Percentiles rank a stretch among this genome's conserved stretches.
phyloP scores from a whole-genome alignment of 2,113 vertebrate genomes.

The Benitochromis conjunctus region DNA sequence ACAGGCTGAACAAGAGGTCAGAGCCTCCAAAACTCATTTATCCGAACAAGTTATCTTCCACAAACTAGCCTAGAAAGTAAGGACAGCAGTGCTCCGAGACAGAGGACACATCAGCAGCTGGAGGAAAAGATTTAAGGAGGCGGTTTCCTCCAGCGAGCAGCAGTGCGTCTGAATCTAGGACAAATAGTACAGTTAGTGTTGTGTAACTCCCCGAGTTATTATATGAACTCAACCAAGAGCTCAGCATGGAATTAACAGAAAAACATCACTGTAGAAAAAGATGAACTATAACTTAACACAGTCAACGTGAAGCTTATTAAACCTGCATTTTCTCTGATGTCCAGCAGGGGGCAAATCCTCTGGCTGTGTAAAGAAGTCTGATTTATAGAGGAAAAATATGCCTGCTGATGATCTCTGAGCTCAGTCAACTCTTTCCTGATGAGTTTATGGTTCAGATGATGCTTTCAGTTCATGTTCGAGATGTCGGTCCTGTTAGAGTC shows the following conservation, averaged over 20 bases:
- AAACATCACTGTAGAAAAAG: background rate
- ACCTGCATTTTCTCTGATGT: background rate
- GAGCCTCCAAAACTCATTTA: background rate
- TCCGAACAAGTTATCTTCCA: background rate
- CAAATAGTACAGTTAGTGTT: background rate
- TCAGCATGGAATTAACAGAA: too few relatives aligned
- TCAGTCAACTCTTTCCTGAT: background rate
- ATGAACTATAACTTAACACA: background rate
- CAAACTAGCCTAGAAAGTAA: background rate
- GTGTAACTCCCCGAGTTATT: background rate
- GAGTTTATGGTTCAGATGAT: background rate
- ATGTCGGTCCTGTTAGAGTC: too few relatives aligned
- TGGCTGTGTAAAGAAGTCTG: background rate
- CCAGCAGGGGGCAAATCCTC: background rate
- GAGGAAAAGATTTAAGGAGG: background rate
- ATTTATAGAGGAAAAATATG: background rate
- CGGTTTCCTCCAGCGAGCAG: background rate
- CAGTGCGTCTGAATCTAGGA: background rate
- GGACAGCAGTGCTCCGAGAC: background rate
- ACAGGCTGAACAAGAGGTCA: background rate
- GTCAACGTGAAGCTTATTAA: background rate
- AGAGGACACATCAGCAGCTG: background rate
- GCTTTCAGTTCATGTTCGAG: background rate
- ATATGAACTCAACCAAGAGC: background rate
- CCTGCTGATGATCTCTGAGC: background rate